Percentiles rank a stretch among this genome's conserved stretches.
Conservation (phyloP, 2,797 vertebrate genomes). For the Tarsius wallacei region DNA sequence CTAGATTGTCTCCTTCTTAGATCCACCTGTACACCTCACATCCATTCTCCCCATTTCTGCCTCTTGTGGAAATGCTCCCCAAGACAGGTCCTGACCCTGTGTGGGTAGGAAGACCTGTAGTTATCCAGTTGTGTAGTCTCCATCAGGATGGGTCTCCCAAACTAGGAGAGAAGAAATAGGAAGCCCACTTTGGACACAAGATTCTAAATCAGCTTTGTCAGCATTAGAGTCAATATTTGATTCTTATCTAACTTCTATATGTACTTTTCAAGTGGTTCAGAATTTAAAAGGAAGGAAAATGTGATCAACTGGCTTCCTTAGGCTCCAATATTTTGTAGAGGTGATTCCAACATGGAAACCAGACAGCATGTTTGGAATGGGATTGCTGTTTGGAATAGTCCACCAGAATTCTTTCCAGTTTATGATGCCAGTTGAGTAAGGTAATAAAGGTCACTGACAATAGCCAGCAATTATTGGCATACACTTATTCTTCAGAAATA, state of each 20-base stretch:
- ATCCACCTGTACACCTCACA: background rate
- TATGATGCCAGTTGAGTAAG: background rate
- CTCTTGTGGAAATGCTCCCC: background rate
- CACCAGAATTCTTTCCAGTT: background rate
- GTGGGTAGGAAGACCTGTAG: background rate
- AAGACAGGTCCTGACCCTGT: background rate
- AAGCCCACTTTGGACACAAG: background rate
- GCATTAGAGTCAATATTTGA: background rate
- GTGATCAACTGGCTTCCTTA: background rate
- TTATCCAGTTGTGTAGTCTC: background rate
- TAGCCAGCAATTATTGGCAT: background rate
- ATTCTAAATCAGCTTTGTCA: constrained; percentile 12
- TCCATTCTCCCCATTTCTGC: background rate
- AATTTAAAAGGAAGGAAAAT: background rate
- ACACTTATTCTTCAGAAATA: constrained; percentile 34
- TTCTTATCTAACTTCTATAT: background rate
- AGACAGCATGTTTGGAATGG: background rate
- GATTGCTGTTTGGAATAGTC: background rate
- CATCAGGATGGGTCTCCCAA: background rate
- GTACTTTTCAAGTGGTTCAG: background rate
- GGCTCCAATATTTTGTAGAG: constrained; percentile 17
- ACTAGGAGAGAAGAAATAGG: background rate
- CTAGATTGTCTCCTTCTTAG: background rate
- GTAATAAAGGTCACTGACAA: constrained; percentile 39
- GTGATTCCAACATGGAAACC: background rate